Evolutionary conservation across 1,140 invertebrate genomes (phyloP).

Genomic region (Tetragnatha versicolor): DNA sequence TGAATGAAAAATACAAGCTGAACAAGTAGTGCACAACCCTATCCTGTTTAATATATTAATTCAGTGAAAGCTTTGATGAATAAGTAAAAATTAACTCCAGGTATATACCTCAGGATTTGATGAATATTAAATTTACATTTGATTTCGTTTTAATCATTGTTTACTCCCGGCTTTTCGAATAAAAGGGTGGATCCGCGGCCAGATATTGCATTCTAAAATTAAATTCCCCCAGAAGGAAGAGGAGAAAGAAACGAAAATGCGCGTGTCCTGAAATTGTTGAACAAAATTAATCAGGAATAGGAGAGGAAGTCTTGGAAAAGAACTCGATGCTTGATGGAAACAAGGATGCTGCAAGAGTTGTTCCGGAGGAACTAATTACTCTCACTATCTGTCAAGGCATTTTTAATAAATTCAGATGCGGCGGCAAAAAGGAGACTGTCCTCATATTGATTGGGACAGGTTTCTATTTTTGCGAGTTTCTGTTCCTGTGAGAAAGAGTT

Average conservation of each 20-base stretch:
- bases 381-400: slow-evolving; percentile 5
- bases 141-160: slow-evolving; percentile 1
- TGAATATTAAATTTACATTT: slow-evolving; percentile 24
- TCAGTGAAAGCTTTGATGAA: too few species aligned
- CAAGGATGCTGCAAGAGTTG: background rate
- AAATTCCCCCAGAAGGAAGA: background rate
- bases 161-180: background rate
- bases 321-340: background rate
- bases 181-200: background rate
- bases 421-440: too few species aligned
- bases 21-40: too few species aligned
- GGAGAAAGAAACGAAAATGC: background rate
- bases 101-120: slow-evolving; percentile 2
- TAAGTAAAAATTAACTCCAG: background rate
- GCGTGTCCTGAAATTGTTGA: slow-evolving; percentile 18
- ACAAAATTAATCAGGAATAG: slow-evolving; percentile 16
- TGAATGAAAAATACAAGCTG: too few species aligned
- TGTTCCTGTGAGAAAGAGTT: too few species aligned
- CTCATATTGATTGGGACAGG: too few species aligned
- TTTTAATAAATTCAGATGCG: slow-evolving; percentile 37
- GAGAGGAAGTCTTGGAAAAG: background rate
- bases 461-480: too few species aligned
- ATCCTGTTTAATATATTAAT: too few species aligned
- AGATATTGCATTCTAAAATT: background rate
- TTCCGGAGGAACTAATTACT: slow-evolving; percentile 25